Evolutionary conservation across 2,113 vertebrate species (phyloP), one percentile per base, ranked within the genome.

Genomic region (Protobothrops flavoviridis): DNA sequence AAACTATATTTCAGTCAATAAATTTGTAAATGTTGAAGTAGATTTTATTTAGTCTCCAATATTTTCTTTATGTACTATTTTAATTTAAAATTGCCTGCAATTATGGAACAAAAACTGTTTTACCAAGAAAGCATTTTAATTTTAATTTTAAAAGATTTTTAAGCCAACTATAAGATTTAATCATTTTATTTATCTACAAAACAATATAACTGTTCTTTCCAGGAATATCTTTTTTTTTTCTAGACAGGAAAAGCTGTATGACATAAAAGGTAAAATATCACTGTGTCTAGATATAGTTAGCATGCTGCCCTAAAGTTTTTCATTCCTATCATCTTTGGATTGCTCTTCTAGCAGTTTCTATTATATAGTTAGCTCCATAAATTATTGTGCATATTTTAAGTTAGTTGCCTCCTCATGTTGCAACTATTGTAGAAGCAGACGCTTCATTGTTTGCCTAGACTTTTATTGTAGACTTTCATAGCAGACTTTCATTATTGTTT

Each of bases 131-230:
- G 17, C 33, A 26, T 5, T 92, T 43, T 88, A 43, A 45, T 88
- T 11, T 33, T 57, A 57, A 69, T 33, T 33, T 69, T 69, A 69
- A 64, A 64, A 69, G 2, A 33, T 69, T 69, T 61, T 69, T n/a
- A 23, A 43, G 33, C 7, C 20, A 88, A 50, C 91, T 5, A 45
- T 39, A 74, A 88, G 0, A 0, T 50, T 21, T 87, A 87, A 53
- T 5, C 8, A 10, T 85, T 52, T 92, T 3, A n/a, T 93, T 52
- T n/a, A 57, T 94, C 90, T 86, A 45, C 92, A 45, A 94, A 95
- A 91, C 29, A 57, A 57, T 89, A 39, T 26, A 92, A 24, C 64
- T 45, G 43, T 90, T 94, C 0, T 56, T 1, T n/a, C 57, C 87
- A 90, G 88, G 3, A 93, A 90, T 4, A 2, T 23, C 57, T 23